These are phyloP conservation scores for Crambe crambe DNA, from an alignment of 37 sponge, comb jelly and placozoan species.

Conservation along the genomic window DNA sequence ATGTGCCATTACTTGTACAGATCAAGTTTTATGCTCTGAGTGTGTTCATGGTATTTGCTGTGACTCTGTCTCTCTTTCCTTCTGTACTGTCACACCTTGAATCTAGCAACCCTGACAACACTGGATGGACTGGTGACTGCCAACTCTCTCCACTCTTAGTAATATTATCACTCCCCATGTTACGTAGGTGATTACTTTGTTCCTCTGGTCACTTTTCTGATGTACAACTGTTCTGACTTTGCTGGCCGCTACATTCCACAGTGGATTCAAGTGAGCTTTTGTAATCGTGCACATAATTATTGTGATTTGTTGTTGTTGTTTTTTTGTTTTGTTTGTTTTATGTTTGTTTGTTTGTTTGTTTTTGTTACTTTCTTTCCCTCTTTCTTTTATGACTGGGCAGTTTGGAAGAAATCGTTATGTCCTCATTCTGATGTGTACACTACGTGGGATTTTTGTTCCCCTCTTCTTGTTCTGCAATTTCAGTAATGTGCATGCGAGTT, in stretches of 20 bases:
- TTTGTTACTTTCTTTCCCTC: too few relatives aligned
- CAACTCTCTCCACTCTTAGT: too few relatives aligned
- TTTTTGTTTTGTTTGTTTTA: too few relatives aligned
- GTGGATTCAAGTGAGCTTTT: constrained; percentile 54
- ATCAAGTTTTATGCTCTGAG: constrained; percentile 49
- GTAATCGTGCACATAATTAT: neutral
- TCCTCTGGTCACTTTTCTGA: constrained; percentile 84
- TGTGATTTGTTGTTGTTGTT: too few relatives aligned
- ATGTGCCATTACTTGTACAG: too few relatives aligned
- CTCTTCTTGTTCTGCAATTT: constrained; percentile 79
- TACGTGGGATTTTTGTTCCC: constrained; percentile 74
- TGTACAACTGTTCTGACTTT: constrained; percentile 89
- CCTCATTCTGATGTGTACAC: constrained; percentile 27
- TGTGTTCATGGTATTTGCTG: constrained; percentile 81
- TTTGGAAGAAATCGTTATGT: constrained; percentile 40
- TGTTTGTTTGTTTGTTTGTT: too few relatives aligned
- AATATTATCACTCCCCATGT: too few relatives aligned
- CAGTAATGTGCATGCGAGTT: neutral
- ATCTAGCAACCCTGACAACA: constrained; percentile 15
- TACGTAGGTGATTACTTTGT: constrained; percentile 57
- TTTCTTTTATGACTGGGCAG: too few relatives aligned
- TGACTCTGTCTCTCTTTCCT: constrained; percentile 89
- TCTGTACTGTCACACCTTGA: constrained; percentile 48
- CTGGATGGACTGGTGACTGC: constrained; percentile 49
- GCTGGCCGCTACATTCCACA: constrained; percentile 77